Percentiles rank a stretch among this genome's conserved stretches.
These are phyloP conservation scores for Tetropium fuscum DNA, from an alignment of 2,888 invertebrate genomes.

Conservation along the genomic window DNA sequence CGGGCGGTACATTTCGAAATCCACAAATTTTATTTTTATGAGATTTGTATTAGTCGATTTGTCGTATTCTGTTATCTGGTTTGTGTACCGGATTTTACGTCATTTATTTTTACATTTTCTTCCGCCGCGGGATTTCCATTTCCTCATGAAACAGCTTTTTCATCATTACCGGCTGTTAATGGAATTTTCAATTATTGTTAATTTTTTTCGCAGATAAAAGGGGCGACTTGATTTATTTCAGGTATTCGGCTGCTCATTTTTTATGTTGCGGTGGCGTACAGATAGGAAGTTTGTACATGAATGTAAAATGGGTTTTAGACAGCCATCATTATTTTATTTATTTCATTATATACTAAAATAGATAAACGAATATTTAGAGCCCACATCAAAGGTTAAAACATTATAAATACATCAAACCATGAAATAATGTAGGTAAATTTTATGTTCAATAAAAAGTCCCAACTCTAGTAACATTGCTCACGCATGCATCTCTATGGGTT, in stretches of 20 bases:
- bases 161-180: slow-evolving; percentile 46
- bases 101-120: slow-evolving; percentile 57
- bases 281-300: not conserved
- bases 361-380: too few relatives aligned
- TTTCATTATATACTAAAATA: too few relatives aligned
- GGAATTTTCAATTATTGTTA: slow-evolving; percentile 48
- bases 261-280: not conserved
- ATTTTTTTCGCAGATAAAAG: slow-evolving; percentile 20
- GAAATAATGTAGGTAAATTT: too few relatives aligned
- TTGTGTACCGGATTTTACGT: slow-evolving; percentile 50
- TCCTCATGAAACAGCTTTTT: slow-evolving; percentile 50
- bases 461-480: too few relatives aligned
- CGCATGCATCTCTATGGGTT: too few relatives aligned
- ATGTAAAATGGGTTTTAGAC: too few relatives aligned
- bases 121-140: slow-evolving; percentile 56
- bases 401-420: too few relatives aligned
- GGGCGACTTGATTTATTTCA: slow-evolving; percentile 11
- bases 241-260: slow-evolving; percentile 11
- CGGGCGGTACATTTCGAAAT: slow-evolving; percentile 22
- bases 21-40: slow-evolving; percentile 55
- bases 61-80: slow-evolving; percentile 54
- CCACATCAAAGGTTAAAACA: too few relatives aligned
- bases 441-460: too few relatives aligned
- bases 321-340: too few relatives aligned
- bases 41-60: slow-evolving; percentile 59